phyloP scores from a whole-genome alignment of 2,888 invertebrate species.

The Synanthedon formicaeformis region DNA sequence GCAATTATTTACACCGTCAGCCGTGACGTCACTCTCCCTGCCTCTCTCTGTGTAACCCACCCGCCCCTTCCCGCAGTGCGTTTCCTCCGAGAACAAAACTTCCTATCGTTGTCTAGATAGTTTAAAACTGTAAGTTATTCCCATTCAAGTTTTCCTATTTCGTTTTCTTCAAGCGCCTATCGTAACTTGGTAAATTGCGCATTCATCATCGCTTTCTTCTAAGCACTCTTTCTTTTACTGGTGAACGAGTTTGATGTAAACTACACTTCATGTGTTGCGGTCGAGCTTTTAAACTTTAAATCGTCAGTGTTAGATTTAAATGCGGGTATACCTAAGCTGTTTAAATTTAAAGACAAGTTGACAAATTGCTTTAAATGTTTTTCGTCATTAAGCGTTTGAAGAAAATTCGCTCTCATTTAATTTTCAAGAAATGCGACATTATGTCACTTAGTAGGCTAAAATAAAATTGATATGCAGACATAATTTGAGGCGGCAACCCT shows the following conservation, averaged over 20 bases:
- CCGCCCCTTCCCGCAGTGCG: conserved; percentile 12
- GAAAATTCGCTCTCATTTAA: conserved; percentile 29
- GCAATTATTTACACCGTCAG: conserved; percentile 69
- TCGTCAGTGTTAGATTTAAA: too few relatives aligned
- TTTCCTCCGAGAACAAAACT: conserved; percentile 41
- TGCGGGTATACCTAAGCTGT: too few relatives aligned
- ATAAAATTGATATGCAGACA: conserved; percentile 24
- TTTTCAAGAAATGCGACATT: conserved; percentile 22
- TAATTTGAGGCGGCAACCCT: conserved; percentile 44
- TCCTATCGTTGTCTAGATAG: conserved; percentile 47
- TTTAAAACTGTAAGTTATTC: conserved; percentile 41
- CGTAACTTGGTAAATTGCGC: conserved; percentile 18
- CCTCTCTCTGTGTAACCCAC: not conserved
- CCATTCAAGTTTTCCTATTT: conserved; percentile 31
- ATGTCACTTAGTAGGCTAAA: conserved; percentile 22
- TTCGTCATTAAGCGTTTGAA: not conserved
- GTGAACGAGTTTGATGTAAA: too few relatives aligned
- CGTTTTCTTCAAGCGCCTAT: conserved; percentile 26
- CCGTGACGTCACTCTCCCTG: conserved; percentile 47
- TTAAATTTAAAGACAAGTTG: too few relatives aligned
- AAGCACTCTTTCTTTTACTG: not conserved
- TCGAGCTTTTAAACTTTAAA: too few relatives aligned
- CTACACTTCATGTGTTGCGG: too few relatives aligned
- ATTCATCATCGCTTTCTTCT: conserved; percentile 1
- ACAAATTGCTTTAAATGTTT: not conserved